These are phyloP conservation scores for Chrysina gloriosa DNA, from an alignment of 2,888 invertebrate species.

Conservation along the genomic window DNA sequence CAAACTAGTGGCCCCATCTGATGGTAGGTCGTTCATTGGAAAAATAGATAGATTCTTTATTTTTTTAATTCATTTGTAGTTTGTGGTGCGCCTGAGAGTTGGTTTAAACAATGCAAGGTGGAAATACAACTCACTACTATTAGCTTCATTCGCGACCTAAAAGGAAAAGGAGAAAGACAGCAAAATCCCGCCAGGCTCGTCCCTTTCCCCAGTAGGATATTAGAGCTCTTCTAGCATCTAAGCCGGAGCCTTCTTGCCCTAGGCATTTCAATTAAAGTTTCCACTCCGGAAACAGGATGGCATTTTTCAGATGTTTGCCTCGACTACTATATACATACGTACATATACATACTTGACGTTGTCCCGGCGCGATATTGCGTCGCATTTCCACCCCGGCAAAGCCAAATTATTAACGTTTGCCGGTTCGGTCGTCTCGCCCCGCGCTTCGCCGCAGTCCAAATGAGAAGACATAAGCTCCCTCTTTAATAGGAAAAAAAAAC, in stretches of 20 bases:
- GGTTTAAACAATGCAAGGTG: too few relatives aligned
- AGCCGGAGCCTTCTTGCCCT: slow-evolving; percentile 46
- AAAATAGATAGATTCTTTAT: too few relatives aligned
- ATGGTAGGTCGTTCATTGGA: too few relatives aligned
- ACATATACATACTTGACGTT: not conserved
- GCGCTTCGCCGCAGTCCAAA: not conserved
- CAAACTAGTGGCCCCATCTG: too few relatives aligned
- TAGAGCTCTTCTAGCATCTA: slow-evolving; percentile 4
- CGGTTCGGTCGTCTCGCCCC: not conserved
- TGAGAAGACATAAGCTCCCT: slow-evolving; percentile 13
- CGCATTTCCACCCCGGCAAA: too few relatives aligned
- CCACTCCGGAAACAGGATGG: slow-evolving; percentile 51
- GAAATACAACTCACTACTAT: not conserved
- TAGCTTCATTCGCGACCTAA: not conserved
- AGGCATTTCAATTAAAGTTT: slow-evolving; percentile 61
- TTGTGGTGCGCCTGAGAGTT: too few relatives aligned
- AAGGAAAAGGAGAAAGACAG: not conserved
- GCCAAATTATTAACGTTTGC: slow-evolving; percentile 21
- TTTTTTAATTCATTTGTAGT: too few relatives aligned
- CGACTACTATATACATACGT: slow-evolving; percentile 17
- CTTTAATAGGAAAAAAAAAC: slow-evolving; percentile 22
- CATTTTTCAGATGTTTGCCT: slow-evolving; percentile 55
- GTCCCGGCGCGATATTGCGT: not conserved
- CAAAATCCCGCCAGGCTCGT: not conserved
- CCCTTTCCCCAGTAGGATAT: not conserved